Percentiles rank a stretch among this genome's conserved stretches.
These are phyloP conservation scores for Knipowitschia caucasica DNA, from an alignment of 2,797 vertebrate species.

Conservation along the genomic window DNA sequence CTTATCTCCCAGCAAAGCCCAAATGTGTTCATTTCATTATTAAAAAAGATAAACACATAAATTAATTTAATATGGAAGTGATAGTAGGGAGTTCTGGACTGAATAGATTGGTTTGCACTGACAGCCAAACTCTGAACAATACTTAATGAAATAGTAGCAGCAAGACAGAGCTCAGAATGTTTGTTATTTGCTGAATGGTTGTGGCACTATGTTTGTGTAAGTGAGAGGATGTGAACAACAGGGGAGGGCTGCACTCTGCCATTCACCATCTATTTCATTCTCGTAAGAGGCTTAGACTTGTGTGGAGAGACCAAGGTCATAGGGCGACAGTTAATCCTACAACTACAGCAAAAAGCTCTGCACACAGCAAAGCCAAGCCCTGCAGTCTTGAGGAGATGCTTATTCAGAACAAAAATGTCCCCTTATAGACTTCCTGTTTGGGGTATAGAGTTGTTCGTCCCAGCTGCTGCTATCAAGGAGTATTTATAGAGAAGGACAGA, in stretches of 20 bases:
- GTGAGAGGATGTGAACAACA: conserved; percentile 45
- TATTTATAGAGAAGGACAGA: conserved; percentile 55
- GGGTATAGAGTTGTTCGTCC: conserved; percentile 29
- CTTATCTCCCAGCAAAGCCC: neutral
- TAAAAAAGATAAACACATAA: conserved; percentile 8
- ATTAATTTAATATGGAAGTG: conserved; percentile 4
- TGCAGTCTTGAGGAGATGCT: conserved; percentile 31
- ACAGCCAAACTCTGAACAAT: neutral
- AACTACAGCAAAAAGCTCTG: conserved; percentile 58
- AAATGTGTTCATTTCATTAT: conserved; percentile 9
- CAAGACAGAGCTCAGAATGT: conserved; percentile 12
- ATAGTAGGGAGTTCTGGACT: neutral
- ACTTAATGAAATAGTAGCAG: neutral
- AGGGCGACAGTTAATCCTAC: conserved; percentile 68
- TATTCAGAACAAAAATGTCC: conserved; percentile 45
- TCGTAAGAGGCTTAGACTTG: conserved; percentile 73
- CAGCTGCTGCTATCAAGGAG: conserved; percentile 38
- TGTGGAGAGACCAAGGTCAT: conserved; percentile 65
- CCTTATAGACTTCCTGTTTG: conserved; percentile 36
- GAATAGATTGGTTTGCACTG: neutral
- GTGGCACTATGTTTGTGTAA: conserved; percentile 34
- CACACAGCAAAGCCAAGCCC: conserved; percentile 39
- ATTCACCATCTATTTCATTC: conserved; percentile 64
- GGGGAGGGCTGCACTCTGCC: conserved; percentile 52
- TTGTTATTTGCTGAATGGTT: conserved; percentile 28